Evolutionary conservation across 1,140 invertebrate species (phyloP), one percentile per base, ranked within the genome.

Genomic region (Macrobrachium nipponense): DNA sequence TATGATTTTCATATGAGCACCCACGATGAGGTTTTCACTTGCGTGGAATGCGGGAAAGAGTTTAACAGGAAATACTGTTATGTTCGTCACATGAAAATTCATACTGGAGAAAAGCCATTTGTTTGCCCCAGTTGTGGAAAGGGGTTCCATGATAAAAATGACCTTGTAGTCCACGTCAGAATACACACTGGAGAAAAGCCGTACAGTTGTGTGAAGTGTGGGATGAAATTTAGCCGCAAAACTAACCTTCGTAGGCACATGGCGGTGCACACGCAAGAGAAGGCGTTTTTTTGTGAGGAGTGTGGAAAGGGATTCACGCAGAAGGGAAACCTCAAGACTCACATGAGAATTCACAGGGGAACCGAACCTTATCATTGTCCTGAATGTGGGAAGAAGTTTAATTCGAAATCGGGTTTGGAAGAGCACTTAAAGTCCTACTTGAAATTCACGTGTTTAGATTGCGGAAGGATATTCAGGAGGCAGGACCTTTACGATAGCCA

Each of bases 251-350:
- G 11, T 7, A 60, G 61, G n/a, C 77, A 79, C 77, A 23, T 44
- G 15, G 15, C 60, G 17, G 60, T 36, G 17, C 77, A 79, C 59
- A 23, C 27, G 15, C 15, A 11, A 2, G 10, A 18, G 17, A 79
- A 62, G 59, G 51, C 51, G 14, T 62, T 14, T 60, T 12, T 60
- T 51, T 79, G 77, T 17, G 58, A 79, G 77, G 77, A 61, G 59
- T 79, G 77, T 23, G 77, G 77, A 18, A 79, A 79, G 59, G 23
- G 18, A 15, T 79, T 62, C 58, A 60, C 51, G 10, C 18, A 60
- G 51, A 79, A 79, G 60, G 60, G 60, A 51, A 23, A 43, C 7
- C 59, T 61, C 2, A 44, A n/a, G 10, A 23, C 58, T 27, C 77
- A 79, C 59, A 62, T 18, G 10, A 18, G 11, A 51, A 36, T 12